Base-by-base conservation (phyloP, 2,888 invertebrate species). In the Sinhomidia bicolor region DNA sequence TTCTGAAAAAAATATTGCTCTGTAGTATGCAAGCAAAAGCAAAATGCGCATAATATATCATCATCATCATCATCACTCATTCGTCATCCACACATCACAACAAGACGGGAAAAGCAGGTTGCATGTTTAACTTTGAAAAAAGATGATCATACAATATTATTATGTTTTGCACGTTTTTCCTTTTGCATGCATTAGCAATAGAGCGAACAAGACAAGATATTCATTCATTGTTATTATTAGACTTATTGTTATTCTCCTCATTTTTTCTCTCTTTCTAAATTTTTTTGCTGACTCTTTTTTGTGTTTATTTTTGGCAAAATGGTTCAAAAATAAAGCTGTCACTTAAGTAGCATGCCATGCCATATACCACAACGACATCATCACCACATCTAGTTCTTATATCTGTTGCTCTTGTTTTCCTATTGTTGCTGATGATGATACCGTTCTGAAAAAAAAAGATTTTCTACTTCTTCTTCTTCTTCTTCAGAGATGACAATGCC, bases 161-260 rank as follows among this genome's bases (percentile, higher is more conserved):
- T 44, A 80, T 32, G 14, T 68, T 68, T 68, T 68, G 68, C 68
- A 68, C 68, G 68, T 68, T 68, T 68, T 65, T 68, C 9, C 57
- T 29, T 80, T 80, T 80, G 60, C 78, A 78, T 80, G 80, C 80
- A 80, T 80, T 44, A 62, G 41, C 80, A 80, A 62, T 51, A 62
- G 62, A 62, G 80, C 80, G 80, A 68, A 36, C 68, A 68, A 68
- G 68, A 41, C 68, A 36, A 17, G n/a, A 68, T 68, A 68, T 68
- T 68, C 41, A 26, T 23, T 51, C n/a, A 51, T 7, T 51, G 3
- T n/a, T 51, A 29, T 62, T 68, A 32, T 62, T 68, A 41, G 36
- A 68, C 68, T 68, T 41, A 68, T 68, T 68, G 68, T 41, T 36
- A 68, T 32, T 68, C 36, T n/a, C 10, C 68, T 36, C 20, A 26